Conservation (phyloP, 2,797 vertebrate species). For the Pangasius djambal region DNA sequence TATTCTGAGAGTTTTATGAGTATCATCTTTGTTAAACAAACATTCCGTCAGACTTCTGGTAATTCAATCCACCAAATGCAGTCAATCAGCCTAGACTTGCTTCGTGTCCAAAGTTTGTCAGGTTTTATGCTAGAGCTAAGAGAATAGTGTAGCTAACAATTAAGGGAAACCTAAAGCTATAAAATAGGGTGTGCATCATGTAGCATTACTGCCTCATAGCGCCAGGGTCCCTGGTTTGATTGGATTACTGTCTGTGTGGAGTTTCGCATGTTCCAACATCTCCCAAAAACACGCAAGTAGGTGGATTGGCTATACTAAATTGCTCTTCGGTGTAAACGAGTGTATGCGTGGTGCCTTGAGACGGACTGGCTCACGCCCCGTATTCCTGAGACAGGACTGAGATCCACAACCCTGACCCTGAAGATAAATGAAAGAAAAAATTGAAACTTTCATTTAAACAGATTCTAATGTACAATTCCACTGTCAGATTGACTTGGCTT, state of each 20-base stretch:
- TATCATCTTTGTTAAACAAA: neutral
- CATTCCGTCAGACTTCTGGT: neutral
- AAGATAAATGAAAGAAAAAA: neutral
- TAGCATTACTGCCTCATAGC: neutral
- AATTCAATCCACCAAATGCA: constrained; percentile 1
- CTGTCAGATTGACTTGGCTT: neutral
- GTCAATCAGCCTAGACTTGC: neutral
- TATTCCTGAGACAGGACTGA: neutral
- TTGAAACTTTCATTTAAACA: neutral
- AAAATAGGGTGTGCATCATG: neutral
- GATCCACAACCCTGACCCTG: neutral
- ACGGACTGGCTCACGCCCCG: neutral
- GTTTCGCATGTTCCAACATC: neutral
- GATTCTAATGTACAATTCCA: neutral
- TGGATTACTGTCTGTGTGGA: neutral
- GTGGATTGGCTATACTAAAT: too few relatives aligned
- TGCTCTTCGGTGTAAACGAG: neutral
- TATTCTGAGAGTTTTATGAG: neutral
- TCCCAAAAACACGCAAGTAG: neutral
- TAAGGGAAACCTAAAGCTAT: neutral
- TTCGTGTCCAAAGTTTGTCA: neutral
- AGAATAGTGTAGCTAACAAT: neutral
- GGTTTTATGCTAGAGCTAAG: neutral
- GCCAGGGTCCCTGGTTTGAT: neutral
- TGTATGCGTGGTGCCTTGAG: neutral